Conservation (phyloP, 2,797 vertebrate genomes). For the Tokudaia tokunoshimensis region DNA sequence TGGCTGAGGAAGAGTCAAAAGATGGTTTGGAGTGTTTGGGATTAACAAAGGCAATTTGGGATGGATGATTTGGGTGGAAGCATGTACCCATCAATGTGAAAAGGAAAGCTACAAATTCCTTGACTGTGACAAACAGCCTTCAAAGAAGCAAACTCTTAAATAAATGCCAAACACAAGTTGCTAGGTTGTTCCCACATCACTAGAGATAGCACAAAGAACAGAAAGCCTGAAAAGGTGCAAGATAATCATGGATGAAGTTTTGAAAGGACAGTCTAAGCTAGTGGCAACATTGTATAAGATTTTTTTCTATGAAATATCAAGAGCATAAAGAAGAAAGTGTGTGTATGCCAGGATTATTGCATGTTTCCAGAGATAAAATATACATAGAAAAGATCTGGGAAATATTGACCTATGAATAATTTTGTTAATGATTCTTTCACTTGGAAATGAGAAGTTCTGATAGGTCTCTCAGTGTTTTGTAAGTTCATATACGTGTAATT, state of each 20-base stretch:
- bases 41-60: not conserved
- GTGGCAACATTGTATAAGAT: not conserved
- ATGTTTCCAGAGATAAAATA: not conserved
- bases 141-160: not conserved
- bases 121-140: not conserved
- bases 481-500: constrained; percentile 3
- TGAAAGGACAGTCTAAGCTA: not conserved
- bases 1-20: not conserved
- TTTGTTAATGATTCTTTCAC: not conserved
- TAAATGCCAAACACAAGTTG: not conserved
- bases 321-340: not conserved
- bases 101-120: not conserved
- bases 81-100: not conserved
- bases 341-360: not conserved
- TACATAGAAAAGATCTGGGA: not conserved
- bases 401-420: not conserved
- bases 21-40: not conserved
- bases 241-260: not conserved
- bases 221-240: not conserved
- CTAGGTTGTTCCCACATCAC: not conserved
- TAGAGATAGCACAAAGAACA: not conserved
- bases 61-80: not conserved
- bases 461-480: not conserved
- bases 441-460: not conserved
- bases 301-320: constrained; percentile 28